A percentile compares a stretch with the other conserved stretches of the same genome.
These are phyloP conservation scores for Toxonevra muliebris DNA, from an alignment of 2,888 invertebrate genomes.

Conservation along the genomic window DNA sequence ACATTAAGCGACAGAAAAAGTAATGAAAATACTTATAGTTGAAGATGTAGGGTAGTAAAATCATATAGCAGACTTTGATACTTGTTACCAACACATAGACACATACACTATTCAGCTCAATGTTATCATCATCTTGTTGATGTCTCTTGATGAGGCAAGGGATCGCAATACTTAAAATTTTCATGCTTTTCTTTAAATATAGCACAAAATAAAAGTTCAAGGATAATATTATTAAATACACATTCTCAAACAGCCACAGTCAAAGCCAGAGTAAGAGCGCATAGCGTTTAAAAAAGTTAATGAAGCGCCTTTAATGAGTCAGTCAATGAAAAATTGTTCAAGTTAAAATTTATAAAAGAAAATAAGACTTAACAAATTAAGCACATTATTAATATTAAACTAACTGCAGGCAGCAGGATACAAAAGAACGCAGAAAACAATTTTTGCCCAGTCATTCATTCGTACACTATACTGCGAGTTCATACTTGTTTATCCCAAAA, in stretches of 20 bases:
- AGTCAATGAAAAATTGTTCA: slow-evolving; percentile 31
- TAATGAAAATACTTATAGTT: slow-evolving; percentile 5
- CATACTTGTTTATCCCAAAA: too few species aligned
- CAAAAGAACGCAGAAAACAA: slow-evolving; percentile 2
- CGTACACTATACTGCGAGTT: neutral
- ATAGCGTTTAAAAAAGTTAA: slow-evolving; percentile 26
- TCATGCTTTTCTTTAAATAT: neutral
- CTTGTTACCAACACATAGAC: too few species aligned
- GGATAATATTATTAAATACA: too few species aligned
- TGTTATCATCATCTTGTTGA: too few species aligned
- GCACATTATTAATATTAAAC: slow-evolving; percentile 12
- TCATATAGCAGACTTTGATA: too few species aligned
- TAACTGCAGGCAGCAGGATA: neutral
- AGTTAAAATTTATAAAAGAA: slow-evolving; percentile 21
- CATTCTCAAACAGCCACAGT: too few species aligned
- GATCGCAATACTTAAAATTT: neutral
- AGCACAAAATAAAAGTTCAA: too few species aligned
- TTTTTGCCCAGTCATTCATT: slow-evolving; percentile 10
- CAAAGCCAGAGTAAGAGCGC: neutral
- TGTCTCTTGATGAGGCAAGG: too few species aligned
- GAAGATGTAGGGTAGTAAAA: neutral
- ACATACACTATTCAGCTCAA: too few species aligned
- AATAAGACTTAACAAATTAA: slow-evolving; percentile 5
- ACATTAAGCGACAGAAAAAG: neutral
- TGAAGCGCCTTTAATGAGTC: slow-evolving; percentile 31